Evolutionary conservation across 2,113 vertebrate species (phyloP).

Genomic region (Fregetta grallaria): DNA sequence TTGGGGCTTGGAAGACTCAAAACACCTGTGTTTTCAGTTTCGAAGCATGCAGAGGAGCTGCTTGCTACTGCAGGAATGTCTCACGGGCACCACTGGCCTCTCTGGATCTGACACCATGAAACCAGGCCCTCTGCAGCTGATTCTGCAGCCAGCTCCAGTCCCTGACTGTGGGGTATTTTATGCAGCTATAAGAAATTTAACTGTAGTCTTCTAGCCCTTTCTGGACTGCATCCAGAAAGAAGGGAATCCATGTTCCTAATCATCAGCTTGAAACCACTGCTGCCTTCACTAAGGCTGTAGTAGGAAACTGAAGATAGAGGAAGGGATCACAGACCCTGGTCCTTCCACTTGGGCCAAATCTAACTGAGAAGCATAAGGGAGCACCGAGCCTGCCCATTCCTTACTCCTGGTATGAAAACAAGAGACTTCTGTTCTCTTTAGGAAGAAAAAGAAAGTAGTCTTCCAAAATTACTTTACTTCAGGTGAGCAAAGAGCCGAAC

Average conservation of each 20-base stretch:
- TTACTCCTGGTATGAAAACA: background rate
- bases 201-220: background rate
- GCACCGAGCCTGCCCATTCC: background rate
- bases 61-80: background rate
- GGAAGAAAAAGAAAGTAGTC: background rate
- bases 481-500: background rate
- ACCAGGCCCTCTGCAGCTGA: background rate
- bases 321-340: background rate
- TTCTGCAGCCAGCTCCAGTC: background rate
- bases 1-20: background rate
- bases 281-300: background rate
- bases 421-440: background rate
- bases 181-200: background rate
- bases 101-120: background rate
- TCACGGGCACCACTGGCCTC: background rate
- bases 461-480: background rate
- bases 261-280: background rate
- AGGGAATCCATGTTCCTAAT: background rate
- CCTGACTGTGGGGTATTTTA: background rate
- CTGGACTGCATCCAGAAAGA: background rate
- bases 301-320: background rate
- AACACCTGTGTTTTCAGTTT: rapidly evolving
- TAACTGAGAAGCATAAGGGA: background rate
- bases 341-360: background rate
- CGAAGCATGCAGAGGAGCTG: background rate